These are phyloP conservation scores for Agapornis roseicollis DNA, from an alignment of 2,113 vertebrate species.

Conservation along the genomic window DNA sequence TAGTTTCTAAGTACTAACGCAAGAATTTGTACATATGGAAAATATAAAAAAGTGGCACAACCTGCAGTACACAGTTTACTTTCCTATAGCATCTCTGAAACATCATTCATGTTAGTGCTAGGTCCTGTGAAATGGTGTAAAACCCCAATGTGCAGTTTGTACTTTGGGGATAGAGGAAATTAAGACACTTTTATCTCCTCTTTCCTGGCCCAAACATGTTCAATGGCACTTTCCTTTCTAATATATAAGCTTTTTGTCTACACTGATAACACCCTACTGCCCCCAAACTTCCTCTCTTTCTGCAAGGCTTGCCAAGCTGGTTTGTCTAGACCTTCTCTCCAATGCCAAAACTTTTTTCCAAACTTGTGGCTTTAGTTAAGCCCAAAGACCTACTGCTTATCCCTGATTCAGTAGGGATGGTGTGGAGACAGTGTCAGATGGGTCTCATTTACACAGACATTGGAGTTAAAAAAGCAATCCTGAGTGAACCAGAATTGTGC, in stretches of 20 bases:
- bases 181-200: accelerated
- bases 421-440: neutral
- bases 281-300: neutral
- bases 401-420: neutral
- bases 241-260: neutral
- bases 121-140: neutral
- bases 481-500: neutral
- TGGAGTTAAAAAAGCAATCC: neutral
- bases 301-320: neutral
- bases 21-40: neutral
- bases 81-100: neutral
- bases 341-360: neutral
- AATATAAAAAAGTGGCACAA: neutral
- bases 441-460: neutral
- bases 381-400: neutral
- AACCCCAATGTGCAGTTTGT: neutral
- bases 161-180: neutral
- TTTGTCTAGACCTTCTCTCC: neutral
- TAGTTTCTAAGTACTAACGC: neutral
- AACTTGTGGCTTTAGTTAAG: neutral
- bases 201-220: neutral
- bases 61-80: neutral
- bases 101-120: neutral
- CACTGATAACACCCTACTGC: neutral
- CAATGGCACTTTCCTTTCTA: neutral